Evolutionary conservation across 2,113 vertebrate genomes (phyloP).

Genomic region (Oplegnathus fasciatus): DNA sequence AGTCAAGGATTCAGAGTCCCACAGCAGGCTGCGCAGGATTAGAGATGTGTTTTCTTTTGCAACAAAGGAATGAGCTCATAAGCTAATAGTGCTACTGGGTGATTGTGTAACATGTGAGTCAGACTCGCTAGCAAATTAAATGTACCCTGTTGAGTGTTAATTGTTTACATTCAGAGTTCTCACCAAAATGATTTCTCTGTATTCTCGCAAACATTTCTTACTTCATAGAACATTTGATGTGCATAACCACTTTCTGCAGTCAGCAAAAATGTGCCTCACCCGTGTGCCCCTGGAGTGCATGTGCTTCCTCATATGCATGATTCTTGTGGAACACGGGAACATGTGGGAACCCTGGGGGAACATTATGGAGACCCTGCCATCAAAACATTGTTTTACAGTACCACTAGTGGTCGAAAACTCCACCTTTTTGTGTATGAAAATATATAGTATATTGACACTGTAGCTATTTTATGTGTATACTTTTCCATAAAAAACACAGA

Average conservation of each 20-base stretch:
- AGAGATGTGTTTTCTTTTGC: conserved; percentile 33
- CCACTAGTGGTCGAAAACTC: not conserved
- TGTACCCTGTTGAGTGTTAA: not conserved
- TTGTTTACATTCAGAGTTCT: conserved; percentile 21
- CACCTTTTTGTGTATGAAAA: not conserved
- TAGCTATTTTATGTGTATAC: not conserved
- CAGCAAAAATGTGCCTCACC: not conserved
- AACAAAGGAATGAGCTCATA: conserved; percentile 32
- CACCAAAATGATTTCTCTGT: not conserved
- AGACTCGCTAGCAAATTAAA: not conserved
- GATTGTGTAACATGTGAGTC: conserved; percentile 50
- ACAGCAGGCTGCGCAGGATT: conserved; percentile 11
- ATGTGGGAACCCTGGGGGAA: too few relatives aligned
- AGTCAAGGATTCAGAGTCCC: conserved; percentile 41
- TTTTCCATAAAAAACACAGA: not conserved
- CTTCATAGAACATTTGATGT: not conserved
- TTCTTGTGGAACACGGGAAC: not conserved
- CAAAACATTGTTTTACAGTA: not conserved
- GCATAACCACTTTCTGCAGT: not conserved
- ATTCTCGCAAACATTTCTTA: not conserved
- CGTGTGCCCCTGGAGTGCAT: not conserved
- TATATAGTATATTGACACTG: not conserved
- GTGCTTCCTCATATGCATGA: not conserved
- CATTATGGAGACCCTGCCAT: not conserved
- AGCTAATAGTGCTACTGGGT: conserved; percentile 27